phyloP scores from a whole-genome alignment of 2,888 invertebrate genomes.

The Euplagia quadripunctaria region DNA sequence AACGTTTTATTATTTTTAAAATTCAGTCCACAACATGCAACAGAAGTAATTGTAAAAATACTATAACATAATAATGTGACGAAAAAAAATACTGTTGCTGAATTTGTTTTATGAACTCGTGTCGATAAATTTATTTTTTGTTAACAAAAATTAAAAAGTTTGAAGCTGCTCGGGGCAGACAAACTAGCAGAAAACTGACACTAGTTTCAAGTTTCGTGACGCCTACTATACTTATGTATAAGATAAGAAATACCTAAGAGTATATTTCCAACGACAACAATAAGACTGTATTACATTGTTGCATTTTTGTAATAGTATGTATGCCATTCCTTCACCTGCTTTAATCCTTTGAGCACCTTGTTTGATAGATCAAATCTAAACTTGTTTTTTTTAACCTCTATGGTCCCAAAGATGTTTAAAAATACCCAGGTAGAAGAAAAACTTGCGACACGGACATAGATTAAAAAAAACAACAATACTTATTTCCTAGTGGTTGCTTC shows the following conservation, averaged over 20 bases:
- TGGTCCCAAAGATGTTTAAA: no score
- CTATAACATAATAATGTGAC: no score
- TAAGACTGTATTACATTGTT: conserved; percentile 52
- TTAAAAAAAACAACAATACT: no score
- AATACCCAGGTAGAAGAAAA: background rate
- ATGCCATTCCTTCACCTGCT: conserved; percentile 31
- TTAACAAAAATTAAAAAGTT: background rate
- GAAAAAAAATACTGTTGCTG: background rate
- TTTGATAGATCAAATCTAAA: background rate
- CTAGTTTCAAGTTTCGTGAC: background rate
- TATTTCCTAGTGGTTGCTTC: no score
- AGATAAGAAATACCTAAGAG: conserved; percentile 9
- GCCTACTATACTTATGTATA: background rate
- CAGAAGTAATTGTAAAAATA: no score
- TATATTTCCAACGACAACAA: conserved; percentile 36
- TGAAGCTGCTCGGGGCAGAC: background rate
- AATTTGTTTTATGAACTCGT: background rate
- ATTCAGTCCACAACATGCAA: no score
- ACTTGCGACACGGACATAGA: background rate
- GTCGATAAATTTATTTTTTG: background rate
- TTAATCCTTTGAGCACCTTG: conserved; percentile 27
- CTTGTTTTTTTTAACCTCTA: background rate
- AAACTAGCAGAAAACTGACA: background rate
- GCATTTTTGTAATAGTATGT: conserved; percentile 47
- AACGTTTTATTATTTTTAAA: background rate